These are phyloP conservation scores for Channa maculata DNA, from an alignment of 2,113 vertebrate species.

Conservation along the genomic window DNA sequence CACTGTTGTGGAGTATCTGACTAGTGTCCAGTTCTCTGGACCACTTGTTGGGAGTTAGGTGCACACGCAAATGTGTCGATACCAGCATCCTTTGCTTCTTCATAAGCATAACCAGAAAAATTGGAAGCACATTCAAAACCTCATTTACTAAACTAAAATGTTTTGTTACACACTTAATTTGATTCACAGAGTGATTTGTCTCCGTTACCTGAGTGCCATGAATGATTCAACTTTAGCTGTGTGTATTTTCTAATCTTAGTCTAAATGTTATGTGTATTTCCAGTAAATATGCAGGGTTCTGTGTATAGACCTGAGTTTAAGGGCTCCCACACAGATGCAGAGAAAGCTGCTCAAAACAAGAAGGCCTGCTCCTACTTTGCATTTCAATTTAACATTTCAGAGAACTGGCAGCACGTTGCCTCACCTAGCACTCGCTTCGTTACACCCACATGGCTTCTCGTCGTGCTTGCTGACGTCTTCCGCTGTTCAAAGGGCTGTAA, in stretches of 20 bases:
- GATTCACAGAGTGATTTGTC: constrained; percentile 40
- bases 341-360: constrained; percentile 82
- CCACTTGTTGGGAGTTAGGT: neutral
- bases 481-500: constrained; percentile 75
- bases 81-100: neutral
- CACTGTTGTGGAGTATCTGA: neutral
- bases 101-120: constrained; percentile 1
- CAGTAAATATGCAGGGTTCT: constrained; percentile 74
- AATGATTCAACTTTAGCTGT: constrained; percentile 51
- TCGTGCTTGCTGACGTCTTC: constrained; percentile 72
- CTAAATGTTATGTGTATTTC: constrained; percentile 75
- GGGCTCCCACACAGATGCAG: constrained; percentile 83
- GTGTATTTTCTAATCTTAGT: constrained; percentile 67
- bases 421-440: constrained; percentile 77
- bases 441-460: constrained; percentile 80
- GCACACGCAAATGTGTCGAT: neutral
- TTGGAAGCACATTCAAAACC: neutral
- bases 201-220: constrained; percentile 55
- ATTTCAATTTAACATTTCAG: constrained; percentile 87
- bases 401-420: constrained; percentile 83
- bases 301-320: constrained; percentile 71
- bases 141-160: constrained; percentile 18
- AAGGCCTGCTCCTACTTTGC: constrained; percentile 83
- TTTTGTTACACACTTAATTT: constrained; percentile 31
- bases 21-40: neutral